Conservation (phyloP, 2,888 invertebrate species). For the Xestia rhomboidea region DNA sequence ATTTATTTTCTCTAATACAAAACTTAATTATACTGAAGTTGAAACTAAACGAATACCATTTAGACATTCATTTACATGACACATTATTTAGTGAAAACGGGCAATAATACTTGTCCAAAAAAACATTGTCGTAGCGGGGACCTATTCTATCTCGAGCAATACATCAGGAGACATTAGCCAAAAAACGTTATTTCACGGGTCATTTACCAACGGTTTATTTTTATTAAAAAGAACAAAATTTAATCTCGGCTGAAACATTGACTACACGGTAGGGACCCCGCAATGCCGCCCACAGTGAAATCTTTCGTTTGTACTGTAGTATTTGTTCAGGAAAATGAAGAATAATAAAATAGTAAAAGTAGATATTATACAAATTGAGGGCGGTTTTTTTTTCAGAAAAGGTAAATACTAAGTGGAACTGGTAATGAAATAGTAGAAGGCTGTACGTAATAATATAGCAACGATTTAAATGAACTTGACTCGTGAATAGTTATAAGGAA, state of each 20-base stretch:
- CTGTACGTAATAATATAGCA: neutral
- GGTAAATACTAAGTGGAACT: neutral
- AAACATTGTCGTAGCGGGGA: no score
- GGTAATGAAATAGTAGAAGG: neutral
- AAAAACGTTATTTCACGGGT: conserved; percentile 21
- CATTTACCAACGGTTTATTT: conserved; percentile 39
- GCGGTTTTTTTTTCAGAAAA: neutral
- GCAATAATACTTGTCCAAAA: neutral
- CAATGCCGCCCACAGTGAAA: neutral
- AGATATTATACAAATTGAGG: neutral
- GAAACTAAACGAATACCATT: no score
- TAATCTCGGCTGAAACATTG: conserved; percentile 31
- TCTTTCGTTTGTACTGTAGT: neutral
- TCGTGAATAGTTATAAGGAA: neutral
- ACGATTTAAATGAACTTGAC: neutral
- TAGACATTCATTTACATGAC: no score
- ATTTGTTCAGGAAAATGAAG: conserved; percentile 16
- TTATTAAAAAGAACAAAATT: conserved; percentile 47
- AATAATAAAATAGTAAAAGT: conserved; percentile 14
- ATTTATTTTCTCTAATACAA: no score
- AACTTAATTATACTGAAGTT: no score
- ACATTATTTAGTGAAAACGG: no score
- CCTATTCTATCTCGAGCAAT: neutral
- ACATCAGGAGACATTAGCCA: conserved; percentile 1
- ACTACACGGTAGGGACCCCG: neutral